Percentiles rank a stretch among this genome's conserved stretches.
phyloP scores from a whole-genome alignment of 2,797 vertebrate genomes.

The Poeciliopsis paucimaculata region DNA sequence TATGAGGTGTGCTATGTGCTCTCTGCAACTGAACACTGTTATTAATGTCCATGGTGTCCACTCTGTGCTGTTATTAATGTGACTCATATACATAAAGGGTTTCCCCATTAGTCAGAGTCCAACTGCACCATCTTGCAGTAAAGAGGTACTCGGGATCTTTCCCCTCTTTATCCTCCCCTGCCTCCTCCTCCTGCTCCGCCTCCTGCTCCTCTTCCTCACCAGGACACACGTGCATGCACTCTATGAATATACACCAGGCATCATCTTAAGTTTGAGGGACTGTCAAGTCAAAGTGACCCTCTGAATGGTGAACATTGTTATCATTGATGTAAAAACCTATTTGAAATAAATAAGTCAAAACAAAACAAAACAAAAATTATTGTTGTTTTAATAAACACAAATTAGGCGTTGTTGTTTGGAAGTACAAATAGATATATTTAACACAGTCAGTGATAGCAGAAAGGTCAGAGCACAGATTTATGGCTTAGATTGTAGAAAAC shows the following conservation, averaged over 20 bases:
- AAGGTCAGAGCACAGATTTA: neutral
- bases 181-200: constrained; percentile 17
- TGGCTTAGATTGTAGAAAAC: neutral
- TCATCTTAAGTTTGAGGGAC: neutral
- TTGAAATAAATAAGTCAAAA: no score
- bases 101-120: constrained; percentile 80
- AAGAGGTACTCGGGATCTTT: constrained; percentile 44
- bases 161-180: constrained; percentile 12
- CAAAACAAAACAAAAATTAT: neutral
- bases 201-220: constrained; percentile 1
- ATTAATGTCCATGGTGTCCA: constrained; percentile 73
- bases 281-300: neutral
- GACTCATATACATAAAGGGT: constrained; percentile 78
- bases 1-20: constrained; percentile 52
- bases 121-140: constrained; percentile 62
- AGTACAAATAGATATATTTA: neutral
- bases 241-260: neutral
- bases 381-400: neutral
- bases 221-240: neutral
- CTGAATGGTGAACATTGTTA: neutral
- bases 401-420: neutral
- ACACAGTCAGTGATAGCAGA: neutral
- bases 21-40: constrained; percentile 56
- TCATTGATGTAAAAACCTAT: neutral
- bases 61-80: constrained; percentile 79